Percentiles rank a stretch among this genome's conserved stretches.
phyloP scores from a whole-genome alignment of 2,888 invertebrate species.

The Allolobophora icterica region DNA sequence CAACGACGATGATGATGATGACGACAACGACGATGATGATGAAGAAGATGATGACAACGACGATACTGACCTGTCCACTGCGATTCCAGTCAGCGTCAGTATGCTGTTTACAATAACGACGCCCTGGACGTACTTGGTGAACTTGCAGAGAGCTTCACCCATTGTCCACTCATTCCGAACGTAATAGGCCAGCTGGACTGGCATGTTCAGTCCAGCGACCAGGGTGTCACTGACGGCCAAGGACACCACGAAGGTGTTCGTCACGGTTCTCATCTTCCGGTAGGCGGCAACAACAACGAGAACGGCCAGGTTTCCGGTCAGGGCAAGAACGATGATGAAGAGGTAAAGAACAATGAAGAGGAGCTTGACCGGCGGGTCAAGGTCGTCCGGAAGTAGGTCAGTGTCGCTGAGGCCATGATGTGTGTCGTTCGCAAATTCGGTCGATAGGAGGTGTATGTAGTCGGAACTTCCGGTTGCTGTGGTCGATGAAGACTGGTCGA shows the following conservation, averaged over 20 bases:
- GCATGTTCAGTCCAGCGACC: constrained; percentile 54
- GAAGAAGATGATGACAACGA: too few species aligned
- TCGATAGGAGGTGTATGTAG: background rate
- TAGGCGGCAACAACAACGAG: constrained; percentile 50
- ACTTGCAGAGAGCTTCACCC: constrained; percentile 54
- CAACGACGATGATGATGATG: too few species aligned
- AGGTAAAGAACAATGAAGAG: constrained; percentile 24
- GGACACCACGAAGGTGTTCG: constrained; percentile 54
- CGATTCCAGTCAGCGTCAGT: constrained; percentile 53
- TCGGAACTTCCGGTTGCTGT: background rate
- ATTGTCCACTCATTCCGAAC: constrained; percentile 53
- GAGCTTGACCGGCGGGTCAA: constrained; percentile 34
- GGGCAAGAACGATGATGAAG: constrained; percentile 24
- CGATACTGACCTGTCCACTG: constrained; percentile 53
- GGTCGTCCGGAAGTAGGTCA: constrained; percentile 26
- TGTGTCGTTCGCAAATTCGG: background rate
- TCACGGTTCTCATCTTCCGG: constrained; percentile 49
- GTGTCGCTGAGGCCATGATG: background rate
- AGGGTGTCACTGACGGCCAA: constrained; percentile 55
- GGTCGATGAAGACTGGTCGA: background rate
- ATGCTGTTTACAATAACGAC: constrained; percentile 54
- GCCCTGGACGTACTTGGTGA: constrained; percentile 53
- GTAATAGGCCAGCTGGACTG: constrained; percentile 52
- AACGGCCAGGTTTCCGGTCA: constrained; percentile 47
- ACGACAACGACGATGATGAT: too few species aligned